phyloP scores from a whole-genome alignment of 30 jellyfish, hydroid and myxozoan species.

The Aurelia aurita complex sp. Pacific region DNA sequence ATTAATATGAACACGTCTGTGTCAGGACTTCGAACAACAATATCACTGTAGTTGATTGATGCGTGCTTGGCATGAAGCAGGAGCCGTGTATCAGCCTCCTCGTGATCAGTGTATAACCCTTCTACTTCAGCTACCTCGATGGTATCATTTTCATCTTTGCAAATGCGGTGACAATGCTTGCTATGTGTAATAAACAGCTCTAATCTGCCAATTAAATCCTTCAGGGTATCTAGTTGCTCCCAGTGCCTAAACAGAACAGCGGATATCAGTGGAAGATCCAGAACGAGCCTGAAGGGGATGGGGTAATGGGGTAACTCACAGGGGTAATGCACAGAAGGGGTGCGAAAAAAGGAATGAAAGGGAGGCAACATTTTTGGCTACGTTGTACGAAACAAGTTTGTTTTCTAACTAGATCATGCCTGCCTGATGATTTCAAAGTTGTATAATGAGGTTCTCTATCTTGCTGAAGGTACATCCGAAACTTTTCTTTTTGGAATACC shows the following conservation, averaged over 20 bases:
- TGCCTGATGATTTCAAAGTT: constrained; percentile 7
- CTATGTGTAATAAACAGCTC: constrained; percentile 24
- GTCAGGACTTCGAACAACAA: constrained; percentile 40
- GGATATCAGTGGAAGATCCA: constrained; percentile 18
- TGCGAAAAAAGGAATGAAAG: constrained; percentile 11
- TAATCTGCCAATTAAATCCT: constrained; percentile 9
- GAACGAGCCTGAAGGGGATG: background rate
- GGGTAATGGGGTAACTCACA: background rate
- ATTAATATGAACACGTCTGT: constrained; percentile 47
- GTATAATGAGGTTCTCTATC: background rate
- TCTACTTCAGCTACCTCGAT: constrained; percentile 8
- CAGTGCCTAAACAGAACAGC: constrained; percentile 17
- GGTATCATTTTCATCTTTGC: constrained; percentile 2
- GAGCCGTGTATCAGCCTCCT: background rate
- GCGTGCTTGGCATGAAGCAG: constrained; percentile 49
- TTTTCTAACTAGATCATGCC: background rate
- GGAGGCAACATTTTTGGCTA: background rate
- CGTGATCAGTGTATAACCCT: constrained; percentile 32
- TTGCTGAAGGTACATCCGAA: background rate
- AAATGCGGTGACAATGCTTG: constrained; percentile 17
- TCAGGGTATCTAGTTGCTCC: constrained; percentile 7
- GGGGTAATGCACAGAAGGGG: background rate
- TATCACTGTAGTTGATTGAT: background rate
- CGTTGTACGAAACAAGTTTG: background rate
- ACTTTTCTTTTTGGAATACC: constrained; percentile 5